Evolutionary conservation across 2,797 vertebrate species (phyloP).

Genomic region (Lepilemur septentrionalis): DNA sequence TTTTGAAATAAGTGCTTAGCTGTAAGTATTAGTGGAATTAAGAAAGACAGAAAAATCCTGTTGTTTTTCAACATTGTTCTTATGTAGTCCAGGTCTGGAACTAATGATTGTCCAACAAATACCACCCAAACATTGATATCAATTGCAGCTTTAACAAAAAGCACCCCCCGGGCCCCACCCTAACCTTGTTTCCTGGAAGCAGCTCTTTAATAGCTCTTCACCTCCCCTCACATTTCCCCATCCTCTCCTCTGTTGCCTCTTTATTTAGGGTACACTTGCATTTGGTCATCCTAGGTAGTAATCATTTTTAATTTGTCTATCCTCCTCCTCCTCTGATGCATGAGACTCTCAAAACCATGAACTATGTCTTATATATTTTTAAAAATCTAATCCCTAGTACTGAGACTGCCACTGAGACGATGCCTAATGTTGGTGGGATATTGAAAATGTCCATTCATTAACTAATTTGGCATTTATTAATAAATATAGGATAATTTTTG

Average conservation of each 20-base stretch:
- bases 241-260: neutral
- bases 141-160: neutral
- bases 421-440: neutral
- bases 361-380: neutral
- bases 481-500: neutral
- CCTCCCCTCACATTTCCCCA: too few relatives aligned
- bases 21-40: conserved; percentile 33
- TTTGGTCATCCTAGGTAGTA: neutral
- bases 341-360: neutral
- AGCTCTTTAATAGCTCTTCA: neutral
- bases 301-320: neutral
- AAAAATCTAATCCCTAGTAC: neutral
- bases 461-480: neutral
- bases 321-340: neutral
- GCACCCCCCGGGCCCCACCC: neutral
- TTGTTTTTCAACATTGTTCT: conserved; percentile 47
- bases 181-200: neutral
- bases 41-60: conserved; percentile 40
- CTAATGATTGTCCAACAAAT: neutral
- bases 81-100: conserved; percentile 13
- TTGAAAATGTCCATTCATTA: neutral
- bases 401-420: neutral
- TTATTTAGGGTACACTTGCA: neutral
- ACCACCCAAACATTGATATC: neutral
- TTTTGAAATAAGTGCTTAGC: conserved; percentile 52